Base-by-base conservation (phyloP, 2,113 vertebrate species). In the Salminus brasiliensis region DNA sequence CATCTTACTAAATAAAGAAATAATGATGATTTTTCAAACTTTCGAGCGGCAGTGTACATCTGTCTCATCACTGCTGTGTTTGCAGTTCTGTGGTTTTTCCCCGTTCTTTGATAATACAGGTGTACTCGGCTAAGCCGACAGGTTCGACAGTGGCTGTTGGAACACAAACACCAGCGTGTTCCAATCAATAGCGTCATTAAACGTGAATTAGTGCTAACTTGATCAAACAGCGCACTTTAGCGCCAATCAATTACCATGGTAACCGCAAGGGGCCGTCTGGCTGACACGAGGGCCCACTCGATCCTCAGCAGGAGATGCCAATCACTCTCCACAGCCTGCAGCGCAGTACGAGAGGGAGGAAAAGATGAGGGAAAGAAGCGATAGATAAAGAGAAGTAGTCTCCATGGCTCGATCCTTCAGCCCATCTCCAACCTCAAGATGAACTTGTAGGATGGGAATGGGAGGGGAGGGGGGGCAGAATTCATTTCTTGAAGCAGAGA, bases 161-260 rank as follows among this genome's bases (percentile, higher is more conserved):
- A 84, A 75, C 79, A 84, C 79, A 84, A 84, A 84, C 75, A 79
- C 29, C 57, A 25, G 30, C 53, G 53, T 83, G 83, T 74, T 72
- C 75, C 65, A 63, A 84, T 84, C 83, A 81, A 84, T 84, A 84
- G 83, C 47, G 25, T 81, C 83, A 84, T 84, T 84, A 84, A 84
- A 81, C 57, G 76, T 39, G 83, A 84, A 84, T 84, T 84, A 84
- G 75, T 55, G 72, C 75, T 81, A 79, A 81, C 83, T 75, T 78
- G 80, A 84, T 84, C 79, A 81, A 84, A 84, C 79, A 66, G 60
- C 71, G 39, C 76, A 62, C 65, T 81, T 84, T 78, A 75, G 75
- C 68, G 36, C 71, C 74, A 75, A 47, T 81, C 79, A 76, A 78
- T 81, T 84, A 81, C 79, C 65, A 75, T 84, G 79, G 79, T 78